These are phyloP conservation scores for Zaprionus ornatus DNA, from an alignment of 1,140 invertebrate genomes.

Conservation along the genomic window DNA sequence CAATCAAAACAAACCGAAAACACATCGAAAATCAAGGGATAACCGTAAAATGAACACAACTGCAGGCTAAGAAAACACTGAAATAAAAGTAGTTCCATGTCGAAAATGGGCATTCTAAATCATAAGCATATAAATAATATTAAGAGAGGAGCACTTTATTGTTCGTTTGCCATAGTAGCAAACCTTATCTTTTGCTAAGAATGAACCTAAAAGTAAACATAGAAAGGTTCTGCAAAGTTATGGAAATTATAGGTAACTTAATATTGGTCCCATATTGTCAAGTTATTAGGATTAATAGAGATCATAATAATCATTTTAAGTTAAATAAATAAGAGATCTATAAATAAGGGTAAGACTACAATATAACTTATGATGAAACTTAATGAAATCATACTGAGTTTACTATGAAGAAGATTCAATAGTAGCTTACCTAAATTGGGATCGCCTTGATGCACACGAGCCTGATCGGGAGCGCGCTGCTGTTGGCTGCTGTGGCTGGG, in stretches of 20 bases:
- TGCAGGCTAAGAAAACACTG: slow-evolving; percentile 35
- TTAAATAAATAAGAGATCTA: slow-evolving; percentile 11
- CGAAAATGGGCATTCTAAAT: background rate
- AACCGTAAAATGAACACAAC: slow-evolving; percentile 24
- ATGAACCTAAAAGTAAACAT: slow-evolving; percentile 8
- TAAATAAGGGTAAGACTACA: slow-evolving; percentile 8
- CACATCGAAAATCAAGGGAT: slow-evolving; percentile 47
- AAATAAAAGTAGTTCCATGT: slow-evolving; percentile 23
- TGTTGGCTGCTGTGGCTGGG: slow-evolving; percentile 78
- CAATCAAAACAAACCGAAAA: slow-evolving; percentile 52
- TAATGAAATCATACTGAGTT: slow-evolving; percentile 13
- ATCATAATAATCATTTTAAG: slow-evolving; percentile 1
- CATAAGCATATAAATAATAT: background rate
- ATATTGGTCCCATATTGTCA: background rate
- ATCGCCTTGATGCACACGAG: slow-evolving; percentile 85
- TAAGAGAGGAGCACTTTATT: background rate
- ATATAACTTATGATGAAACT: slow-evolving; percentile 9
- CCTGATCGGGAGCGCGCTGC: slow-evolving; percentile 83
- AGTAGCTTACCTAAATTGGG: slow-evolving; percentile 79
- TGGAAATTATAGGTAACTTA: slow-evolving; percentile 12
- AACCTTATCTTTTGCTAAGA: background rate
- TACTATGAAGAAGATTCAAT: background rate
- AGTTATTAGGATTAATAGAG: background rate
- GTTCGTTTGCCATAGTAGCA: background rate
- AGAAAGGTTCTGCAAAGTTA: background rate